A percentile compares a stretch with the other conserved stretches of the same genome.
These are phyloP conservation scores for Seriola quinqueradiata DNA, from an alignment of 2,113 vertebrate genomes.

Conservation along the genomic window DNA sequence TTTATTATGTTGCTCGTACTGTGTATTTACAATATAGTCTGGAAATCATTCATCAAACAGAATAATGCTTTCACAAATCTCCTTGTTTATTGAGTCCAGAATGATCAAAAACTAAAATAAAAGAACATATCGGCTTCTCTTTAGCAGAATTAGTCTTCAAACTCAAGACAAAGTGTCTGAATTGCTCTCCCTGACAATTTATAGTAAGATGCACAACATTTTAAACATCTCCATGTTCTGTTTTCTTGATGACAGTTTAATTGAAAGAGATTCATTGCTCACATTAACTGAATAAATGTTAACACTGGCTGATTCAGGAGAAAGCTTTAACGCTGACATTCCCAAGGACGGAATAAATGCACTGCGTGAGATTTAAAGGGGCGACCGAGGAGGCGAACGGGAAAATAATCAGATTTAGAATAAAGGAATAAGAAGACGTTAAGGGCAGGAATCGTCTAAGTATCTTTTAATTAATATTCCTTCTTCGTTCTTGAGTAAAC, in stretches of 20 bases:
- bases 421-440: slow-evolving; percentile 1
- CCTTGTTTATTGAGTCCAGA: no score
- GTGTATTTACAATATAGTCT: no score
- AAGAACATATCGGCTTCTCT: not conserved
- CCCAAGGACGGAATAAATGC: not conserved
- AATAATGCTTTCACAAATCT: no score
- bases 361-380: not conserved
- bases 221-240: not conserved
- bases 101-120: not conserved
- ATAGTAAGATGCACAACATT: not conserved
- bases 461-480: slow-evolving; percentile 25
- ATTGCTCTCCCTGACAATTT: not conserved
- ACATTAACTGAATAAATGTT: not conserved
- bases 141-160: not conserved
- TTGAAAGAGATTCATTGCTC: not conserved
- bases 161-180: not conserved
- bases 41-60: no score
- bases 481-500: slow-evolving; percentile 4
- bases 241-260: not conserved
- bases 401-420: slow-evolving; percentile 11
- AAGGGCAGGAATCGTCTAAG: not conserved
- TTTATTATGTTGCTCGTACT: no score
- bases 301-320: not conserved
- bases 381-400: not conserved
- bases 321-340: not conserved